These are phyloP conservation scores for Rhinichthys klamathensis DNA, from an alignment of 2,113 vertebrate genomes.

Conservation along the genomic window DNA sequence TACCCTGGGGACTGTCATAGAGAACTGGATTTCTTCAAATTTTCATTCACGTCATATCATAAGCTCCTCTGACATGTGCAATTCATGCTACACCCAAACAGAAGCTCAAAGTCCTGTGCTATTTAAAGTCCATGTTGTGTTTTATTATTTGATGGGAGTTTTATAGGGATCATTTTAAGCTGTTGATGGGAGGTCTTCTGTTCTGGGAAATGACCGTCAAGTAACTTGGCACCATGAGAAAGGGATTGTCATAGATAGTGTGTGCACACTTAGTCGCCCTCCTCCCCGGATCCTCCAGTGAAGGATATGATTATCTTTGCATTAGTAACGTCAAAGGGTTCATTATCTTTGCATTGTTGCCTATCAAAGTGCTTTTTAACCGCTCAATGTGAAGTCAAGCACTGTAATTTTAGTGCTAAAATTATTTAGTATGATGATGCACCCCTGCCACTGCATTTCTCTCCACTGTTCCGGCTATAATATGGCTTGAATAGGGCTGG, in stretches of 20 bases:
- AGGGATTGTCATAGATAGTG: background rate
- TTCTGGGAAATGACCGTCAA: conserved; percentile 22
- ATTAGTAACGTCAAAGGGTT: conserved; percentile 38
- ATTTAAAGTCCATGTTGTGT: conserved; percentile 35
- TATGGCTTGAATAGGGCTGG: background rate
- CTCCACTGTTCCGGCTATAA: background rate
- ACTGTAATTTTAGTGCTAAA: conserved; percentile 15
- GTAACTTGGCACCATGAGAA: conserved; percentile 32
- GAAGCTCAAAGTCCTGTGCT: conserved; percentile 37
- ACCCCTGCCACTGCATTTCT: background rate
- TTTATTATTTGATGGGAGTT: conserved; percentile 36
- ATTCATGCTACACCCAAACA: background rate
- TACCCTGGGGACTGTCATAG: background rate
- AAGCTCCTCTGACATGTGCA: background rate
- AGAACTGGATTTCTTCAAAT: background rate
- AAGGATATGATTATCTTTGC: conserved; percentile 62
- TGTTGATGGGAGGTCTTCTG: conserved; percentile 13
- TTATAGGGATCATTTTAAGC: conserved; percentile 49
- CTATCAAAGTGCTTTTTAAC: background rate
- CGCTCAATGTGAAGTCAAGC: background rate
- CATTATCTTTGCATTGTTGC: conserved; percentile 20
- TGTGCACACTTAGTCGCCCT: conserved; percentile 39
- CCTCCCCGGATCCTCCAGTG: conserved; percentile 46
- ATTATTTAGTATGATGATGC: background rate
- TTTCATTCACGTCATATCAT: background rate